These are phyloP conservation scores for Psephotus haematonotus DNA, from an alignment of 2,113 vertebrate species.

Conservation along the genomic window DNA sequence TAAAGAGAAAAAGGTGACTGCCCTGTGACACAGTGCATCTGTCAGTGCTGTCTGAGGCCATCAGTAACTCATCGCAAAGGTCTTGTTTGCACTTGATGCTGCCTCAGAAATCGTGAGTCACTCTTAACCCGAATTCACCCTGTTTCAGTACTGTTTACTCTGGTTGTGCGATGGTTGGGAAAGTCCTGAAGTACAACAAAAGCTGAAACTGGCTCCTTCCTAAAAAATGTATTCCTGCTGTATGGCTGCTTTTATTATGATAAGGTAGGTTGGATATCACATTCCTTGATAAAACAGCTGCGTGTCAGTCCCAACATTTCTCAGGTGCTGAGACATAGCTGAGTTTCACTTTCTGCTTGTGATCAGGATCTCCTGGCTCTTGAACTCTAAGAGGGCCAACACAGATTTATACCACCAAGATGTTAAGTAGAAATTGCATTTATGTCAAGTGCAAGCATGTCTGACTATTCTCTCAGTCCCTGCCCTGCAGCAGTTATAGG, in stretches of 20 bases:
- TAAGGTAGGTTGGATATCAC: neutral
- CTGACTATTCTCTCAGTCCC: neutral
- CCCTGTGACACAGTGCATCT: neutral
- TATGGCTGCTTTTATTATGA: neutral
- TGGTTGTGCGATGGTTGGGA: neutral
- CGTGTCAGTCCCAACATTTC: neutral
- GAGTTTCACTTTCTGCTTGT: neutral
- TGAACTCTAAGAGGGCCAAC: neutral
- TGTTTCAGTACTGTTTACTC: neutral
- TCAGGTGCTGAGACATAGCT: neutral
- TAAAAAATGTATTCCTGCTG: neutral
- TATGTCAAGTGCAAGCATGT: neutral
- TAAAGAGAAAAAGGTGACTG: neutral
- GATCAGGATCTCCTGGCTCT: neutral
- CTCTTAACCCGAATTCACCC: conserved; percentile 25
- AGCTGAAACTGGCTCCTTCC: neutral
- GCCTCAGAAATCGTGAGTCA: conserved; percentile 63
- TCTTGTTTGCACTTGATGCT: conserved; percentile 46
- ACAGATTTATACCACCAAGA: neutral
- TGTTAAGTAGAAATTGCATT: neutral
- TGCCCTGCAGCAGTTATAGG: neutral
- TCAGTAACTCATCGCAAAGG: conserved; percentile 48
- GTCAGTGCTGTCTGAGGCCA: conserved; percentile 12
- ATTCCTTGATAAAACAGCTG: neutral
- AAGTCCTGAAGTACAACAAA: conserved; percentile 23